Conservation (phyloP, 2,113 vertebrate species). For the Jaculus jaculus region DNA sequence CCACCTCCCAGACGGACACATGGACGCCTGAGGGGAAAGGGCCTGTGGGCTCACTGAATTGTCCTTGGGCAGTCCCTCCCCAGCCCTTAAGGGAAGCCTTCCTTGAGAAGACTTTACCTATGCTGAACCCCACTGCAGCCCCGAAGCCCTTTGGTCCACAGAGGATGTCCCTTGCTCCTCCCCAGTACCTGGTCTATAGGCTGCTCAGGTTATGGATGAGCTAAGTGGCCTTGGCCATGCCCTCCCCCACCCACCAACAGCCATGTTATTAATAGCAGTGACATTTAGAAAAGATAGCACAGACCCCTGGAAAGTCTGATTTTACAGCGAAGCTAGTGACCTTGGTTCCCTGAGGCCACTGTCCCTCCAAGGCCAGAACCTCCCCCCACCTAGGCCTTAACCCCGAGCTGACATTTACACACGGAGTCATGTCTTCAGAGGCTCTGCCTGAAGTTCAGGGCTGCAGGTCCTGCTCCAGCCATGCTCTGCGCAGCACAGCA, state of each 20-base stretch:
- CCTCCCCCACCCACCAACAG: not conserved
- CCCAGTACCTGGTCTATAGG: not conserved
- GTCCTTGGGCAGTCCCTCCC: too few species aligned
- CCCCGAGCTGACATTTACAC: not conserved
- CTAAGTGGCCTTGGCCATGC: not conserved
- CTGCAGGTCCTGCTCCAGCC: not conserved
- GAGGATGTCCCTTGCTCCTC: not conserved
- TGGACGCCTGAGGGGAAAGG: not conserved
- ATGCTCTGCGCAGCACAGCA: not conserved
- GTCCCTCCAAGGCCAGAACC: not conserved
- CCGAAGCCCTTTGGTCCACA: too few species aligned
- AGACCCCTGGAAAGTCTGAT: slow-evolving; percentile 61
- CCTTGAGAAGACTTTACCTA: not conserved
- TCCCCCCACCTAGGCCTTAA: not conserved
- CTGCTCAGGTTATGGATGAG: not conserved
- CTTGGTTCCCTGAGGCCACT: slow-evolving; percentile 27
- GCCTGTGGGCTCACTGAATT: not conserved
- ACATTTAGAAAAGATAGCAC: slow-evolving; percentile 68
- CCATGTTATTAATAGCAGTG: slow-evolving; percentile 75
- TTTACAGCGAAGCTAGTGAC: slow-evolving; percentile 72
- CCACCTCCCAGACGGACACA: not conserved
- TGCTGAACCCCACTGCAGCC: not conserved
- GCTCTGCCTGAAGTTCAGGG: not conserved
- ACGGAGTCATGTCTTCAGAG: not conserved
- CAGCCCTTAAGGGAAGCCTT: not conserved